Evolutionary conservation across 2,888 invertebrate species (phyloP).

Genomic region (Priocnemis perturbator): DNA sequence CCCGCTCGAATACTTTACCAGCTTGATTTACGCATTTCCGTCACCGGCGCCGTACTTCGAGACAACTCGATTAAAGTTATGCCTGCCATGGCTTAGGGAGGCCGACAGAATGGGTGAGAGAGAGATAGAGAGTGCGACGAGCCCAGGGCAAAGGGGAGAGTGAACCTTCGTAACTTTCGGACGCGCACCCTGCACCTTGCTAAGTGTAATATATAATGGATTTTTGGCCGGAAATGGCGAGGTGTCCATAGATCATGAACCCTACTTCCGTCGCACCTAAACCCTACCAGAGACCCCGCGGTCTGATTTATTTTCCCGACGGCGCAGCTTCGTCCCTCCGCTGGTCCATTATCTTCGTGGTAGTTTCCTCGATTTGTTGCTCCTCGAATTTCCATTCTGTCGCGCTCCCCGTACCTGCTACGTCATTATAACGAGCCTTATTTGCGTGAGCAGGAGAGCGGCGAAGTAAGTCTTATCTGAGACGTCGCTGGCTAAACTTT

Average conservation of each 20-base stretch:
- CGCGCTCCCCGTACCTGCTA: slow-evolving; percentile 7
- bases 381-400: slow-evolving; percentile 55
- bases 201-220: slow-evolving; percentile 72
- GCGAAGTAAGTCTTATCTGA: not conserved
- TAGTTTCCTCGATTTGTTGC: slow-evolving; percentile 60
- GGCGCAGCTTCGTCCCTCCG: slow-evolving; percentile 50
- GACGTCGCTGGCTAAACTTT: too few relatives aligned
- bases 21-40: slow-evolving; percentile 56
- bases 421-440: slow-evolving; percentile 10
- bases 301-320: slow-evolving; percentile 68
- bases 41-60: slow-evolving; percentile 46
- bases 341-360: slow-evolving; percentile 66
- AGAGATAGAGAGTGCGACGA: slow-evolving; percentile 16
- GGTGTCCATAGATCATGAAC: slow-evolving; percentile 71
- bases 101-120: slow-evolving; percentile 10
- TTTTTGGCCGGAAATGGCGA: slow-evolving; percentile 71
- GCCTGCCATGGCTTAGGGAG: slow-evolving; percentile 49
- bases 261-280: slow-evolving; percentile 70
- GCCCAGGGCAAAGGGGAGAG: slow-evolving; percentile 11
- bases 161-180: slow-evolving; percentile 53
- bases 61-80: slow-evolving; percentile 68
- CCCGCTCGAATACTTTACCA: slow-evolving; percentile 41
- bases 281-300: slow-evolving; percentile 62
- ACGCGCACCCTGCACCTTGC: slow-evolving; percentile 56
- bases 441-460: not conserved